Base-by-base conservation (phyloP, 2,888 invertebrate genomes). In the Phyto melanocephala region DNA sequence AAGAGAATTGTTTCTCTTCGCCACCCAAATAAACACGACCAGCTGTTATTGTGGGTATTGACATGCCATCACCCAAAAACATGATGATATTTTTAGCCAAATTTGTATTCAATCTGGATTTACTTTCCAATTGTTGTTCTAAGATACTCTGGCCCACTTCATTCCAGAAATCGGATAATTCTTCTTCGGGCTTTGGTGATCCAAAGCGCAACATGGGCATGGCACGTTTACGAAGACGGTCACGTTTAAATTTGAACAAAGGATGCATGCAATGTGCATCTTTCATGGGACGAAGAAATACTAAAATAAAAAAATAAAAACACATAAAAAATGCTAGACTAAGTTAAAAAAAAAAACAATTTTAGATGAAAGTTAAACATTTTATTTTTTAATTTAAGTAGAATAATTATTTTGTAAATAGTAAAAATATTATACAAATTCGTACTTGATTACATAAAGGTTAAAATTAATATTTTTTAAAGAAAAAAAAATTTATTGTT, bases 51-150 rank as follows among this genome's bases (percentile, higher is more conserved):
- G 97, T 97, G 0, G 96, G 93, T 83, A 97, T 93, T 45, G 96
- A 96, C 96, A 97, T 96, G 1, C 97, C 97, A 88, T 97, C 97
- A 7, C 95, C 95, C 78, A 96, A 91, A 89, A 95, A 95, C 89
- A 95, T 91, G 60, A 95, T 94, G 10, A 95, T 91, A 90, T 95
- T 95, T 84, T 91, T 91, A 10, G 93, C 93, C 84, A 89, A 58
- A 71, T 91, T 89, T 54, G 88, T 91, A 85, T 91, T 91, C 5
- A 88, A 78, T 10, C 85, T 82, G 68, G 87, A 79, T 65, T 89
- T 89, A 72, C 86, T 88, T 37, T 88, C 86, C 78, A 91, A 85
- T 71, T 92, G 91, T 62, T 88, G 87, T 10, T 87, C 85, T 40
- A 93, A 89, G 2, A 88, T 91, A 4, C 89, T 88, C 63, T 90